Conservation (phyloP, 1,140 invertebrate species). For the Holotrichia oblita region DNA sequence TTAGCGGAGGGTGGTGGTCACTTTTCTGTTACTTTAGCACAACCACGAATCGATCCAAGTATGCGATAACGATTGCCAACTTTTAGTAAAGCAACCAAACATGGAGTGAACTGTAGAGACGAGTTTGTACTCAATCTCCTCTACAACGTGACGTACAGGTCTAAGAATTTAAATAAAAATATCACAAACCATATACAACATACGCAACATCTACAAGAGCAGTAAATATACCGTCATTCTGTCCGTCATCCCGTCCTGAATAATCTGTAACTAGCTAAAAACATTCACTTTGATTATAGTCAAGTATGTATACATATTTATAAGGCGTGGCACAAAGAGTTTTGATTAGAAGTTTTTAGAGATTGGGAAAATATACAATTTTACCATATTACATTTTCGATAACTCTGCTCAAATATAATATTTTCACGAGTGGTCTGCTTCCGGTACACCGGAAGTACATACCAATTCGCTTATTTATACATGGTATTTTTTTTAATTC, state of each 20-base stretch:
- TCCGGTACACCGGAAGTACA: too few species aligned
- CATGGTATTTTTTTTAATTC: too few species aligned
- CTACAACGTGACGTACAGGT: neutral
- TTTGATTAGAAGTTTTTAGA: too few species aligned
- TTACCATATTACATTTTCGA: too few species aligned
- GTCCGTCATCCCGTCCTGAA: neutral
- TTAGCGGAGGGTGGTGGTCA: too few species aligned
- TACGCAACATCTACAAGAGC: neutral
- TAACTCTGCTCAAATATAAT: too few species aligned
- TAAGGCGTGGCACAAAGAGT: too few species aligned
- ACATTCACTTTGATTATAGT: neutral
- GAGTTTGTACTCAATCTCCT: neutral
- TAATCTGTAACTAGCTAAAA: neutral
- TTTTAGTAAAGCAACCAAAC: neutral
- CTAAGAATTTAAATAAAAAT: conserved; percentile 3
- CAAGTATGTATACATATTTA: too few species aligned
- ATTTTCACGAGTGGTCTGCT: too few species aligned
- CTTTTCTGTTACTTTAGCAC: neutral
- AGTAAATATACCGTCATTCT: neutral
- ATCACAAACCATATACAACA: neutral
- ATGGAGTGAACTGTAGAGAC: neutral
- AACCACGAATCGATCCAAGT: neutral
- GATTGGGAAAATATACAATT: too few species aligned
- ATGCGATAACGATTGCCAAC: neutral
- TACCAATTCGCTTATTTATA: too few species aligned